Base-by-base conservation (phyloP, 2,113 vertebrate genomes). In the Neogale vison region DNA sequence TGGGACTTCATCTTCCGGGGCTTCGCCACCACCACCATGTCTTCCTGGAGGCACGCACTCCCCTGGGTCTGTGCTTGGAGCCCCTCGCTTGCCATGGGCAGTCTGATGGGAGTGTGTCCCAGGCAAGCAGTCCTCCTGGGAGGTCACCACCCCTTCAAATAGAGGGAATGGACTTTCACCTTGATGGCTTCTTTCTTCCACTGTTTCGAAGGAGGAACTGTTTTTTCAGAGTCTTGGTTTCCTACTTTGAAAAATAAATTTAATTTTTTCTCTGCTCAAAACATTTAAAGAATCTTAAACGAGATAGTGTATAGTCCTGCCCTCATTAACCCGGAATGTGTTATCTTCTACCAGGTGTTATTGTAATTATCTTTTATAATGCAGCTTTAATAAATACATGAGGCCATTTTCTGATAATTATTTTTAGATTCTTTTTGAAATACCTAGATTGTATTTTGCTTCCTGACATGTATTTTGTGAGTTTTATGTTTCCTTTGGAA, bases 391-490 rank as follows among this genome's bases (percentile, higher is more conserved):
- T 80, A 88, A 69, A 77, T 57, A 69, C 39, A 81, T 61, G 36
- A 93, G n/a, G n/a, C 34, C 17, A 39, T 55, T 57, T 88, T 71
- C 57, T 93, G 45, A 69, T 86, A 91, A 50, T 92, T 92, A 90
- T 52, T 90, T 91, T 72, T 63, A 36, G 31, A 86, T 42, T 74
- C 55, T 92, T 82, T 36, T 57, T 34, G 57, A 95, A 81, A 42
- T 93, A 50, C 24, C 34, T 81, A 13, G 31, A 36, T 69, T 50
- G 10, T 80, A 29, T 74, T 88, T 95, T 94, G 63, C 87, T 97
- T 95, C 34, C 45, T 92, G 55, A 57, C 63, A 88, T 69, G 61
- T 81, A 39, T 84, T 90, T 96, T 89, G 18, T 91, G 59, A 69
- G 67, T 52, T 79, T 80, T 94, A 15, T 57, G 50, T 85, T 55